Conservation (phyloP, 2,113 vertebrate genomes). For the Piaya cayana region DNA sequence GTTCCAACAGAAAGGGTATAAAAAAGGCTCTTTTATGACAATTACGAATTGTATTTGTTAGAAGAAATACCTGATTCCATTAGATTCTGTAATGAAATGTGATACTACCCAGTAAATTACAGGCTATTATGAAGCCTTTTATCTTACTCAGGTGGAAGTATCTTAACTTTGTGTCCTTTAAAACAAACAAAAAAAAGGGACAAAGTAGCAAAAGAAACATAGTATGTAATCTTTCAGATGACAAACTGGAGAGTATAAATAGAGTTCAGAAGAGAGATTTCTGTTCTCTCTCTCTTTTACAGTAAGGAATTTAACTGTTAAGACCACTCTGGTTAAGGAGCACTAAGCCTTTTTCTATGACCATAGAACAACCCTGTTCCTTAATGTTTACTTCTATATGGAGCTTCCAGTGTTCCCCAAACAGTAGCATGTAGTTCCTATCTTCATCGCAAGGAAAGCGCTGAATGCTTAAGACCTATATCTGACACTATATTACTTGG, state of each 20-base stretch:
- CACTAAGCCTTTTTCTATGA: not conserved
- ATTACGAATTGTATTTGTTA: not conserved
- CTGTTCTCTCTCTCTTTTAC: not conserved
- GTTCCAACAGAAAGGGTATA: not conserved
- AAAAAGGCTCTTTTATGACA: not conserved
- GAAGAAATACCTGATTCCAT: not conserved
- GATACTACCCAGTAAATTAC: not conserved
- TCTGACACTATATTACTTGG: not conserved
- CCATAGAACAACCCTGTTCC: not conserved
- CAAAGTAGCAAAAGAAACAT: not conserved
- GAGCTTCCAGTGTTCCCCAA: not conserved
- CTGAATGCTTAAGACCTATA: not conserved
- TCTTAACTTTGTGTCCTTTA: not conserved
- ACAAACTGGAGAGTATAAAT: not conserved
- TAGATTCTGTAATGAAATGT: not conserved
- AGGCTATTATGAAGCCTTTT: not conserved
- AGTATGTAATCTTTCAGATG: not conserved
- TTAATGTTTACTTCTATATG: not conserved
- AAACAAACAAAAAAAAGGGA: not conserved
- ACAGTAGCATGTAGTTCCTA: not conserved
- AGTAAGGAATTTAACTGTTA: not conserved
- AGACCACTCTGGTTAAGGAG: not conserved
- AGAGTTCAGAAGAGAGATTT: not conserved
- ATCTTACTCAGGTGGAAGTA: not conserved
- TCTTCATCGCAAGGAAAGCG: not conserved